phyloP scores from a whole-genome alignment of 1,140 invertebrate genomes.

The Rhagoletis pomonella region DNA sequence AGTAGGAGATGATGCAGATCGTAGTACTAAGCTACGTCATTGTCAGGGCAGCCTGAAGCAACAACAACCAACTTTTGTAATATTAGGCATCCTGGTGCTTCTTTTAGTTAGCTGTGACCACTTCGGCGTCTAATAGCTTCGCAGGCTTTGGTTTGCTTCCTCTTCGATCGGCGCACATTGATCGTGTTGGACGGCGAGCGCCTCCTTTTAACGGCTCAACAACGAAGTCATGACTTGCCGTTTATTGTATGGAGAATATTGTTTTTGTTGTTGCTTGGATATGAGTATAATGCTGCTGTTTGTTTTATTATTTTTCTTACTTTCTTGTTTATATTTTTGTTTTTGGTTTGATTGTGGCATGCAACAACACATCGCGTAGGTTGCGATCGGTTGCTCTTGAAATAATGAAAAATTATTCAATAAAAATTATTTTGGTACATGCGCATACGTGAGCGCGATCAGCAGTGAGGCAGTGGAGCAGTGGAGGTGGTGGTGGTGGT shows the following conservation, averaged over 20 bases:
- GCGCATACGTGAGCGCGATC: constrained; percentile 29
- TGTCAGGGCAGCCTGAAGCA: neutral
- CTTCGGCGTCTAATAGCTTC: neutral
- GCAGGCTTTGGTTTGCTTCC: neutral
- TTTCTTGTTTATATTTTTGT: constrained; percentile 59
- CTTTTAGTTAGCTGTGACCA: neutral
- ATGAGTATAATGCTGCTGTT: constrained; percentile 67
- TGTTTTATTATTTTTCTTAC: neutral
- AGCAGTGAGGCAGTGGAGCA: neutral
- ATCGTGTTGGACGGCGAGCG: constrained; percentile 74
- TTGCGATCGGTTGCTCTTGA: constrained; percentile 57
- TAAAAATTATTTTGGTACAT: constrained; percentile 71
- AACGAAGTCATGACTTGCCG: constrained; percentile 74
- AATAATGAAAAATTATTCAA: constrained; percentile 74
- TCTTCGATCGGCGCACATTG: constrained; percentile 56
- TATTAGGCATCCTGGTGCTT: neutral
- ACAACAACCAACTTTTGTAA: neutral
- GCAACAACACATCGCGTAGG: neutral
- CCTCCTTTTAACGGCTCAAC: constrained; percentile 73
- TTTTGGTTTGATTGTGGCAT: constrained; percentile 72
- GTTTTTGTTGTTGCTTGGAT: constrained; percentile 62
- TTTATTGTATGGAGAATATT: constrained; percentile 65
- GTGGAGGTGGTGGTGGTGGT: constrained; percentile 1
- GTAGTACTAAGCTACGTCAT: neutral
- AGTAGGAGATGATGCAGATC: neutral